Base-by-base conservation (phyloP, 2,113 vertebrate species). In the Tinamus guttatus region DNA sequence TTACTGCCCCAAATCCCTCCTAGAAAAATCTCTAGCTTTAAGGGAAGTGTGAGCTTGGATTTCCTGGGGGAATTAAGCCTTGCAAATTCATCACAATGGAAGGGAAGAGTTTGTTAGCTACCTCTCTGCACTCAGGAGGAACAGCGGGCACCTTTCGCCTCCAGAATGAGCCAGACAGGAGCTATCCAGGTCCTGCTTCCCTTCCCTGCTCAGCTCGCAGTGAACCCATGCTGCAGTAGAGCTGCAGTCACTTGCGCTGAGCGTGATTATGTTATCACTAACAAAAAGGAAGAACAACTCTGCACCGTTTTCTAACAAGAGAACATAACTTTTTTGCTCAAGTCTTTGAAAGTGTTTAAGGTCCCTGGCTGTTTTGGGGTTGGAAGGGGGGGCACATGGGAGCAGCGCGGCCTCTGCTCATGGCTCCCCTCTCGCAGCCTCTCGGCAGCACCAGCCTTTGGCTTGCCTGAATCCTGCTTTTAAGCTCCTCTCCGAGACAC, bases 401-500 rank as follows among this genome's bases (percentile, higher is more conserved):
- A 54, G 52, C 52, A 54, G 24, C 27, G 8, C 27, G 24, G 52
- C 27, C 52, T 16, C 27, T 30, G 0, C 28, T 81, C 22, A 58
- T 14, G 32, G 47, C 62, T 52, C 51, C 51, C 51, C 25, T 52
- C 41, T 65, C 3, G 1, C 34, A 25, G 47, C 67, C 81, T 43
- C 38, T 71, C 32, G 65, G 49, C 64, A 62, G 59, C 67, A 52
- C 68, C 68, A 90, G 24, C 49, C 70, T 64, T 68, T 54, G 18
- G 34, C 13, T 93, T 56, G 36, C 34, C 2, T 0, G 36, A 52
- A 18, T 49, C 63, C 51, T 19, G 3, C 51, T 60, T 86, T 45
- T 83, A 75, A 63, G 81, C 38, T 51, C 73, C 64, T 51, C 0
- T 0, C 49, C 0, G 1, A 64, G 62, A 79, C 38, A 62, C 19